phyloP scores from a whole-genome alignment of 2,113 vertebrate species.

The Hiodon tergisus region DNA sequence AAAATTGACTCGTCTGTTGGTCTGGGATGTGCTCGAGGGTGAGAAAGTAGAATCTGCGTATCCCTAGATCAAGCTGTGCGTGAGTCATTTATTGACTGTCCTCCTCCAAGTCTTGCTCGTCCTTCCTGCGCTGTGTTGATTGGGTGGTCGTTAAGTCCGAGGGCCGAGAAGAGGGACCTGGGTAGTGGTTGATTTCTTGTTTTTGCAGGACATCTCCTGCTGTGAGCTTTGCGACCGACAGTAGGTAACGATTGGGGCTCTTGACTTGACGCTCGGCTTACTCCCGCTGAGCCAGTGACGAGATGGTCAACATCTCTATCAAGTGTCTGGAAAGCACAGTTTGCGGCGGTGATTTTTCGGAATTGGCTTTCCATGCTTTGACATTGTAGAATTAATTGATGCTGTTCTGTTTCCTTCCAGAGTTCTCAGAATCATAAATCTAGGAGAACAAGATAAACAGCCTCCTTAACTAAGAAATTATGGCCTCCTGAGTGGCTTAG shows the following conservation, averaged over 20 bases:
- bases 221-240: constrained; percentile 11
- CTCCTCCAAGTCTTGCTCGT: background rate
- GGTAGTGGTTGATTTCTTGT: constrained; percentile 21
- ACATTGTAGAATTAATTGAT: background rate
- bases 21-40: no score
- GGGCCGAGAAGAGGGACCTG: background rate
- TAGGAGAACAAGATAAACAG: background rate
- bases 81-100: no score
- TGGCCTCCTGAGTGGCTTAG: background rate
- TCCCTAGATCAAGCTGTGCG: no score
- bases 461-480: no score
- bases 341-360: constrained; percentile 8
- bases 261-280: background rate
- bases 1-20: no score
- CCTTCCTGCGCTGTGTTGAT: no score
- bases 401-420: background rate
- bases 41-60: no score
- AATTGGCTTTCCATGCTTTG: background rate
- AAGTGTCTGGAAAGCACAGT: constrained; percentile 11
- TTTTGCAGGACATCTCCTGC: constrained; percentile 23
- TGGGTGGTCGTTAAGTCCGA: background rate
- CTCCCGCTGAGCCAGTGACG: background rate
- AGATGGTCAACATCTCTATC: background rate
- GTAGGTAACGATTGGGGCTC: constrained; percentile 21
- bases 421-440: background rate